phyloP scores from a whole-genome alignment of 2,888 invertebrate genomes.

The Crioceris asparagi region DNA sequence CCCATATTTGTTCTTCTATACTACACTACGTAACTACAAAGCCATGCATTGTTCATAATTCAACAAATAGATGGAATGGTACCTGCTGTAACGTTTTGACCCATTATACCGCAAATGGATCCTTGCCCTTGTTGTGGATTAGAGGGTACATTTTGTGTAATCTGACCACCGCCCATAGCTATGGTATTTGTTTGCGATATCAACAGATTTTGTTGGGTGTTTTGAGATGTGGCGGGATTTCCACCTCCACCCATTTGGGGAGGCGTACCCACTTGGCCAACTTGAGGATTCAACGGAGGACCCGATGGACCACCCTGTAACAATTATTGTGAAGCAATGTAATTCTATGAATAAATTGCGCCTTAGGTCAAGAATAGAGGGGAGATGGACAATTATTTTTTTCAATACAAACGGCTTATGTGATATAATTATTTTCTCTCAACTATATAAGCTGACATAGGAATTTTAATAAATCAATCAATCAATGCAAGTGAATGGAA shows the following conservation, averaged over 20 bases:
- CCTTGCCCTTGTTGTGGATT: conserved; percentile 28
- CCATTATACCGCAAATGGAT: conserved; percentile 27
- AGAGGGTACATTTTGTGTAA: conserved; percentile 43
- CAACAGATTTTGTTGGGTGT: conserved; percentile 37
- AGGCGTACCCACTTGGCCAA: conserved; percentile 27
- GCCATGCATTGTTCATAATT: too few relatives aligned
- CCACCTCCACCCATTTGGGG: conserved; percentile 29
- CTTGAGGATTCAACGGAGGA: conserved; percentile 30
- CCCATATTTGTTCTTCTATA: too few relatives aligned
- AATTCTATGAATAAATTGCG: too few relatives aligned
- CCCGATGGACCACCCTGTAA: conserved; percentile 23
- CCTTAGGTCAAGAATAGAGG: too few relatives aligned
- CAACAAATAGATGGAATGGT: conserved; percentile 7
- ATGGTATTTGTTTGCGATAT: conserved; percentile 43
- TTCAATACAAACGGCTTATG: too few relatives aligned
- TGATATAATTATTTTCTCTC: too few relatives aligned
- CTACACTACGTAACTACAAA: too few relatives aligned
- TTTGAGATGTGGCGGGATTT: conserved; percentile 27
- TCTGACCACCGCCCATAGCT: conserved; percentile 50
- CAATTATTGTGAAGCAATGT: neutral
- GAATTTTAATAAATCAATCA: too few relatives aligned
- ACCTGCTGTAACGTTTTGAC: conserved; percentile 26
- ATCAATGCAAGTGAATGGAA: too few relatives aligned
- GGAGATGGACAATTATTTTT: too few relatives aligned
- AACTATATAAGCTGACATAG: too few relatives aligned